These are phyloP conservation scores for Sus cebifrons DNA, from an alignment of 2,797 vertebrate species.

Conservation along the genomic window DNA sequence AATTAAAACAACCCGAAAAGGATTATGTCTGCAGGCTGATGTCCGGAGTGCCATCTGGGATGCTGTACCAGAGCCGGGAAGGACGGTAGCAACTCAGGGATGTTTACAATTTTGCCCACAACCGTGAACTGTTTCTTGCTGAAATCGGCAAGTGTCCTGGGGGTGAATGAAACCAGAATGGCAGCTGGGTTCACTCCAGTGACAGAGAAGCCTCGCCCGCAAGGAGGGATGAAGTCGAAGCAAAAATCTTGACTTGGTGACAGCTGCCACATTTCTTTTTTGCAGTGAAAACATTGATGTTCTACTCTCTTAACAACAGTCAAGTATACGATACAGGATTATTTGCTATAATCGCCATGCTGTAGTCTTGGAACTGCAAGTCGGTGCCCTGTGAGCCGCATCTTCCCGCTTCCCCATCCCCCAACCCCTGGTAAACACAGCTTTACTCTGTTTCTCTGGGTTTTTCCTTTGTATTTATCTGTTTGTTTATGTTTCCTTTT, in stretches of 20 bases:
- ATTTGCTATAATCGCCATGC: not conserved
- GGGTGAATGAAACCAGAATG: not conserved
- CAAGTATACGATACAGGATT: not conserved
- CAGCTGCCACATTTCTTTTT: not conserved
- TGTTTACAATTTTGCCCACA: not conserved
- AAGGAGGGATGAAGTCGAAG: not conserved
- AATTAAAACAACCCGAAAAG: not conserved
- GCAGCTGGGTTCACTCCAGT: not conserved
- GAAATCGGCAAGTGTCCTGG: not conserved
- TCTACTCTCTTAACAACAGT: not conserved
- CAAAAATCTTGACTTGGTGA: not conserved
- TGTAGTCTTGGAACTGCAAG: not conserved
- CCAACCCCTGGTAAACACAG: not conserved
- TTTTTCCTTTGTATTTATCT: not conserved
- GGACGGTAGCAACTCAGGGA: not conserved
- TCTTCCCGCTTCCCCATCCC: not conserved
- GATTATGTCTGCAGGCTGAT: not conserved
- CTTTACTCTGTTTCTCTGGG: not conserved
- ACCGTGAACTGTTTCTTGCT: not conserved
- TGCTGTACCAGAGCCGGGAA: not conserved
- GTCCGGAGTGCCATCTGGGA: not conserved
- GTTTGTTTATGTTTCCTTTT: not conserved
- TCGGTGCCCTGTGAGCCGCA: not conserved
- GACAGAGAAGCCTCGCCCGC: not conserved
- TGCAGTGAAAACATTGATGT: not conserved